A percentile compares a stretch with the other conserved stretches of the same genome.
These are phyloP conservation scores for Mus minutoides DNA, from an alignment of 2,797 vertebrate genomes.

Conservation along the genomic window DNA sequence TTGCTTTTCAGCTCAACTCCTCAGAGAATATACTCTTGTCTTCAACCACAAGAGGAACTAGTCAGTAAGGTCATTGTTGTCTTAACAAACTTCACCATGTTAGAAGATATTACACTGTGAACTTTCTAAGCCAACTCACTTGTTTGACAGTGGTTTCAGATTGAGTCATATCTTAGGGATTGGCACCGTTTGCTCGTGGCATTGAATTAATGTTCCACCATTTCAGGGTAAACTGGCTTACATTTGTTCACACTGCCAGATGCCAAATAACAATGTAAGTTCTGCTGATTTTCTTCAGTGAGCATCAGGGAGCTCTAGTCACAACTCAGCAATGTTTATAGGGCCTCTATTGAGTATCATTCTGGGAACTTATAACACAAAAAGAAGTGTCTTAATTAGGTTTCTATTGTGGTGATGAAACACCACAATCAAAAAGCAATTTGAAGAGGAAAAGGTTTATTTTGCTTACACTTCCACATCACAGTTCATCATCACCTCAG, in stretches of 20 bases:
- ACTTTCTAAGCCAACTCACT: not conserved
- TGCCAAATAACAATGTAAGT: not conserved
- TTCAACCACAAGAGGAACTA: conserved; percentile 9
- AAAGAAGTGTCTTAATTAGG: not conserved
- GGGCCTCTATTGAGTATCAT: not conserved
- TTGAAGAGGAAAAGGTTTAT: not conserved
- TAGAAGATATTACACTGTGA: not conserved
- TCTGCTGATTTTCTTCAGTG: not conserved
- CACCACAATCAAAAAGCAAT: not conserved
- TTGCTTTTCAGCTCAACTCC: conserved; percentile 18
- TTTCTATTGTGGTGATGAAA: not conserved
- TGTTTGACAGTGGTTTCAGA: not conserved
- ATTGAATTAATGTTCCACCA: not conserved
- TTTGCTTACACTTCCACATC: not conserved
- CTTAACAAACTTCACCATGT: not conserved
- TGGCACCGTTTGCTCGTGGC: not conserved
- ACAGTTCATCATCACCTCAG: not conserved
- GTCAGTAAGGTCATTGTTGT: not conserved
- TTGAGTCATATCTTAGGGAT: not conserved
- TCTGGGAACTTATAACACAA: not conserved
- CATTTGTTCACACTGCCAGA: not conserved
- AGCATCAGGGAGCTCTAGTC: not conserved
- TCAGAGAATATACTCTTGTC: not conserved
- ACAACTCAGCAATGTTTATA: not conserved
- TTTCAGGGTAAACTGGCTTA: not conserved